Evolutionary conservation across 2,888 invertebrate genomes (phyloP).

Genomic region (Lasioglossum lativentre): DNA sequence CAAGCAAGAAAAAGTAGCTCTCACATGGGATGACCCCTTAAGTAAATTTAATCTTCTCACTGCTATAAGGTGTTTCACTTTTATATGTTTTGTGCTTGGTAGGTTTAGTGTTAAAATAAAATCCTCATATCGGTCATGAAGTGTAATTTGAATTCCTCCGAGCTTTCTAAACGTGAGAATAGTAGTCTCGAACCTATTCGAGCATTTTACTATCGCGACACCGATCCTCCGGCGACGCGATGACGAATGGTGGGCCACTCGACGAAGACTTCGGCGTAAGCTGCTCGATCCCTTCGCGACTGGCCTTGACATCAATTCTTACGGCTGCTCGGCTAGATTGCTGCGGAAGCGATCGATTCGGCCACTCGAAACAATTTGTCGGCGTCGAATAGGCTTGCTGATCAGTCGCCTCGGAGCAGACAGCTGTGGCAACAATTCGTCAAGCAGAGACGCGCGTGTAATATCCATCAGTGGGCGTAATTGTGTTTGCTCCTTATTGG

Average conservation of each 20-base stretch:
- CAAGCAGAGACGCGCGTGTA: constrained; percentile 37
- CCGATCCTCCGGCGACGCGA: background rate
- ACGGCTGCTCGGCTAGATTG: constrained; percentile 43
- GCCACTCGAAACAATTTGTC: constrained; percentile 75
- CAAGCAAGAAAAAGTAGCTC: too few species aligned
- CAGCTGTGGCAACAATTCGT: constrained; percentile 64
- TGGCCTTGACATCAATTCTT: constrained; percentile 71
- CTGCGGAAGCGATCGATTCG: constrained; percentile 70
- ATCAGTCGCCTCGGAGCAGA: constrained; percentile 61
- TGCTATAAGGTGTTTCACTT: too few species aligned
- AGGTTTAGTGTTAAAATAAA: too few species aligned
- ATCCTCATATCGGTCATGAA: too few species aligned
- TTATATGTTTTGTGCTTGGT: too few species aligned
- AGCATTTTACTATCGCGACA: background rate
- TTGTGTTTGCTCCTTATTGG: constrained; percentile 36
- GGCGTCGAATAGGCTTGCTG: constrained; percentile 62
- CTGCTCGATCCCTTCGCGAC: constrained; percentile 25
- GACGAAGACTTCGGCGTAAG: background rate
- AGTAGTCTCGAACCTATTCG: background rate
- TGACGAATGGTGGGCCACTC: background rate
- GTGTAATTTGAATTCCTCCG: too few species aligned
- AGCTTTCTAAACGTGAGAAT: background rate
- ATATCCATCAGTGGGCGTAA: constrained; percentile 40
- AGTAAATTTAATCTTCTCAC: too few species aligned
- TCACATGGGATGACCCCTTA: too few species aligned